Base-by-base conservation (phyloP, 2,113 vertebrate species). In the Atlantisia rogersi region DNA sequence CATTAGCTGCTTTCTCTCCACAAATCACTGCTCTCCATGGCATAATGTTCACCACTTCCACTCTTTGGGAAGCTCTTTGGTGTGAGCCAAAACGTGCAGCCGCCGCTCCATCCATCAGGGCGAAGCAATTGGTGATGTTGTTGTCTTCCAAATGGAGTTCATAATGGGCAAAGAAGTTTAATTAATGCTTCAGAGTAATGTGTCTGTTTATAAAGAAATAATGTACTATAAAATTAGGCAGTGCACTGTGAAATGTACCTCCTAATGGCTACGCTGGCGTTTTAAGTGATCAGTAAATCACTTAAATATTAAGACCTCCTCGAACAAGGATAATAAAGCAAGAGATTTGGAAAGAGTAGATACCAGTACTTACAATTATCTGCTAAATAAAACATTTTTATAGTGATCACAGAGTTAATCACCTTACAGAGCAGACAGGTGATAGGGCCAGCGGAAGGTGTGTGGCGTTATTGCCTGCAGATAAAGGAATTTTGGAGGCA, bases 181-280 rank as follows among this genome's bases (percentile, higher is more conserved):
- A 98, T 98, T 97, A 98, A 98, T 97, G 96, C 95, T 89, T 94
- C 92, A 52, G 94, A 95, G 95, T 95, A 97, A 98, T 97, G 96
- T 94, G 94, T 94, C 97, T 98, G 98, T 98, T 98, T 98, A 97
- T 98, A 98, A 98, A 98, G 98, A 97, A 98, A 98, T 98, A 98
- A 98, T 97, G 97, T 97, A 96, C 98, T 97, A 95, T 97, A 97
- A 97, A 98, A 98, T 98, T 97, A 98, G 98, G 96, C 95, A 90
- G 84, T 59, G 86, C 96, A 86, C 90, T 91, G 96, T 93, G 97
- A 97, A 97, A 97, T 98, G 97, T 96, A 92, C 86, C 97, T 97
- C 95, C 90, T 98, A 98, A 98, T 98, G 97, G 97, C n/a, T 15
- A 69, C 87, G 96, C 84, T 98, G 98, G 97, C 97, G 93, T 97